Percentiles rank a stretch among this genome's conserved stretches.
These are phyloP conservation scores for Zaprionus capensis DNA, from an alignment of 1,140 invertebrate species.

Conservation along the genomic window DNA sequence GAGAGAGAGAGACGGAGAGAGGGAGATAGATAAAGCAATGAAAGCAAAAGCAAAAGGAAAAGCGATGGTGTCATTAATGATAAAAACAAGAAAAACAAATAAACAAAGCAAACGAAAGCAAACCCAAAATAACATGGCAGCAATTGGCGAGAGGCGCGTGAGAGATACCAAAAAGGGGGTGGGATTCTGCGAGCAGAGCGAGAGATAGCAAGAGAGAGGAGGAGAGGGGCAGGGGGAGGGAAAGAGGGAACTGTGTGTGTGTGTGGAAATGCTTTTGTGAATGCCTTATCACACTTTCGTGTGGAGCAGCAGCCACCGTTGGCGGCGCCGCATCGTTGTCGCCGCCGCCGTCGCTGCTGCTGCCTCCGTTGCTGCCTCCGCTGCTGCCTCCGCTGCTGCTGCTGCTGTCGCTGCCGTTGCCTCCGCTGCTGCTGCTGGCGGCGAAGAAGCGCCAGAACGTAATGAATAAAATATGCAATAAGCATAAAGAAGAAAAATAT, in stretches of 20 bases:
- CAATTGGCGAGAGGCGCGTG: conserved; percentile 32
- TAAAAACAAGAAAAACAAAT: conserved; percentile 47
- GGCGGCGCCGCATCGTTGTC: conserved; percentile 26
- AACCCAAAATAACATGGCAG: conserved; percentile 51
- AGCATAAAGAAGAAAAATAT: conserved; percentile 75
- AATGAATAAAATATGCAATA: conserved; percentile 82
- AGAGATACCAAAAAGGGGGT: not conserved
- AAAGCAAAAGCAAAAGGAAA: conserved; percentile 24
- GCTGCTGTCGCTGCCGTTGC: conserved; percentile 21
- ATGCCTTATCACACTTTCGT: conserved; percentile 77
- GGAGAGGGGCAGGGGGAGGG: not conserved
- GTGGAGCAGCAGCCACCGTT: not conserved
- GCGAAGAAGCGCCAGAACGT: conserved; percentile 67
- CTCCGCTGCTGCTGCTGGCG: conserved; percentile 26
- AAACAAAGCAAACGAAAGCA: conserved; percentile 25
- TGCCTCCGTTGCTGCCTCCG: conserved; percentile 2
- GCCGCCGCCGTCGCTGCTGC: not conserved
- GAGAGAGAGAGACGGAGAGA: not conserved
- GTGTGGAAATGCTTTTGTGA: conserved; percentile 50
- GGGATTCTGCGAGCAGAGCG: not conserved
- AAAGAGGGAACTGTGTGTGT: not conserved
- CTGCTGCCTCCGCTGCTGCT: conserved; percentile 20
- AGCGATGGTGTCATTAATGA: conserved; percentile 48
- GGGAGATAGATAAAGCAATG: conserved; percentile 4
- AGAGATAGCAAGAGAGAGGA: not conserved